Conservation (phyloP, 2,888 invertebrate species). For the Monopis laevigella region DNA sequence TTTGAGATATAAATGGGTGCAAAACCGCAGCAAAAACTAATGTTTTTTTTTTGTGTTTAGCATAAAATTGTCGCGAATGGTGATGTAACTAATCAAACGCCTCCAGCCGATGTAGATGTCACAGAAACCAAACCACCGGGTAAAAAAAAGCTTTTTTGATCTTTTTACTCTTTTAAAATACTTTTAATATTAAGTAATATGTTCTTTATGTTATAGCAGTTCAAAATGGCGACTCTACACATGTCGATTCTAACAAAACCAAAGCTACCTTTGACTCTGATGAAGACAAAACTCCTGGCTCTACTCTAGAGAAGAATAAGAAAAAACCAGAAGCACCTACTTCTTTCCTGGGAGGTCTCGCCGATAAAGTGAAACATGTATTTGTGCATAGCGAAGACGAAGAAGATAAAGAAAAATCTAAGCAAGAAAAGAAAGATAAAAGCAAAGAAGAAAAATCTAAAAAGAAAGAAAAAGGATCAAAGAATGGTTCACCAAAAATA, state of each 20-base stretch:
- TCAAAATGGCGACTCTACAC: conserved; percentile 49
- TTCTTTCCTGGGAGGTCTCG: conserved; percentile 49
- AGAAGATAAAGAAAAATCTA: conserved; percentile 26
- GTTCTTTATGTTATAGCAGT: too few species aligned
- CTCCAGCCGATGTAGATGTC: not conserved
- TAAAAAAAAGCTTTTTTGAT: too few species aligned
- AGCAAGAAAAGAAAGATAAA: conserved; percentile 20
- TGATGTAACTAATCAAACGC: conserved; percentile 28
- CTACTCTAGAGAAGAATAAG: conserved; percentile 58
- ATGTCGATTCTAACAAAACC: conserved; percentile 58
- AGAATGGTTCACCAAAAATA: conserved; percentile 20
- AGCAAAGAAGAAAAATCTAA: conserved; percentile 17
- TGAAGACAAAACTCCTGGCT: conserved; percentile 63
- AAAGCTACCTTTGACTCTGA: conserved; percentile 66
- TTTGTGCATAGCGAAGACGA: conserved; percentile 52
- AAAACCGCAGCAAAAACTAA: too few species aligned
- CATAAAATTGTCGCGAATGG: conserved; percentile 52
- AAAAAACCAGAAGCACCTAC: conserved; percentile 50
- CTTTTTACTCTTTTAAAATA: too few species aligned
- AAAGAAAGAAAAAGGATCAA: conserved; percentile 20
- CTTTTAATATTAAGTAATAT: too few species aligned
- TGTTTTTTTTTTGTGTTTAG: conserved; percentile 32
- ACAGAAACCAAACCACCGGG: conserved; percentile 4
- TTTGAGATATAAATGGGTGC: too few species aligned
- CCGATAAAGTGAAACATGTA: conserved; percentile 49